Conservation (phyloP, 2,888 invertebrate species). For the Hirtodrosophila histrioides region DNA sequence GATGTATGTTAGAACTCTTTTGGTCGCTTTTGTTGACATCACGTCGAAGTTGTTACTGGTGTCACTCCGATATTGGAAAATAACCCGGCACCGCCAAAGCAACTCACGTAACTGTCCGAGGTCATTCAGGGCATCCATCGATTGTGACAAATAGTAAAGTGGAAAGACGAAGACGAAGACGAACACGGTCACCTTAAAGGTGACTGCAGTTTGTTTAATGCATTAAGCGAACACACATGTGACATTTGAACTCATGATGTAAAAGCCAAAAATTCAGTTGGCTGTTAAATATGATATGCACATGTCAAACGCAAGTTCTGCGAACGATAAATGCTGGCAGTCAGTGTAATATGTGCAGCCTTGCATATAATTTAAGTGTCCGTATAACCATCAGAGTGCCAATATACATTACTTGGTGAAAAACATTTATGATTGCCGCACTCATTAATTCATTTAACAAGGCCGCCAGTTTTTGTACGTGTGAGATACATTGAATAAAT, state of each 20-base stretch:
- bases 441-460: constrained; percentile 48
- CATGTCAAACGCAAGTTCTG: neutral
- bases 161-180: constrained; percentile 3
- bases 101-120: constrained; percentile 37
- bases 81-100: constrained; percentile 27
- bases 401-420: constrained; percentile 1
- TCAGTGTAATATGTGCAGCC: constrained; percentile 12
- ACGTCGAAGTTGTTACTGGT: constrained; percentile 69
- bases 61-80: constrained; percentile 59
- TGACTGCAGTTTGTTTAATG: constrained; percentile 6
- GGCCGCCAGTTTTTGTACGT: constrained; percentile 2
- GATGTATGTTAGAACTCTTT: constrained; percentile 26
- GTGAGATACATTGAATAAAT: constrained; percentile 41
- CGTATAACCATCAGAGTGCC: constrained; percentile 9
- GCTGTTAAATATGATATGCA: neutral
- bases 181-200: constrained; percentile 26
- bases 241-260: constrained; percentile 8
- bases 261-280: constrained; percentile 6
- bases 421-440: constrained; percentile 13
- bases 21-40: constrained; percentile 68
- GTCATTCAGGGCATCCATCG: constrained; percentile 42
- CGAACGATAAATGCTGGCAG: constrained; percentile 10
- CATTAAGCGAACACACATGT: constrained; percentile 7
- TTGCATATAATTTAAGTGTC: constrained; percentile 29
- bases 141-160: constrained; percentile 37